phyloP scores from a whole-genome alignment of 1,140 invertebrate species.

The Aphaenogaster floridana region DNA sequence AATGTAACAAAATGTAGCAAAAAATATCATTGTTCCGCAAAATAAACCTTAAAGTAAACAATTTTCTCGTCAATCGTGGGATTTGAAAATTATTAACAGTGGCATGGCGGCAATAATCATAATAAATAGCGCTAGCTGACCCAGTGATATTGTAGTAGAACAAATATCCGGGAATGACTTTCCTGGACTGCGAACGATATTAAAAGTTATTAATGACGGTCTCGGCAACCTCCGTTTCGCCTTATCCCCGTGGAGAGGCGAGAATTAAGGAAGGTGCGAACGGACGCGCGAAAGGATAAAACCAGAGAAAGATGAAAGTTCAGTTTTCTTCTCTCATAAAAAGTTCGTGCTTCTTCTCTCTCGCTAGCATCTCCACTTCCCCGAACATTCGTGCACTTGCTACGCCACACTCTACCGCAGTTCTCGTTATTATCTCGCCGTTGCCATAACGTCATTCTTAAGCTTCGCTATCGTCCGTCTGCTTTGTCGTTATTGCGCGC shows the following conservation, averaged over 20 bases:
- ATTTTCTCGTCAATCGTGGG: constrained; percentile 33
- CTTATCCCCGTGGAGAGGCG: constrained; percentile 12
- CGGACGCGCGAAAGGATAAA: constrained; percentile 43
- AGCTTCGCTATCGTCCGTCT: constrained; percentile 61
- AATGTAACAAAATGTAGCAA: background rate
- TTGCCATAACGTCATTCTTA: constrained; percentile 55
- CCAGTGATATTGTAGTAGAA: constrained; percentile 34
- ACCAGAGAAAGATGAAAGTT: constrained; percentile 67
- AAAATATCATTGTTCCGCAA: constrained; percentile 5
- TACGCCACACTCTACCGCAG: constrained; percentile 50
- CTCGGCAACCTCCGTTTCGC: constrained; percentile 43
- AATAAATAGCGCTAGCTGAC: constrained; percentile 42
- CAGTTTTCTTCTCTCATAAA: constrained; percentile 30
- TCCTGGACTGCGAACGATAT: constrained; percentile 61
- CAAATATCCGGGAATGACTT: constrained; percentile 66
- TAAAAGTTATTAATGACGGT: constrained; percentile 69
- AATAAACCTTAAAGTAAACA: constrained; percentile 6
- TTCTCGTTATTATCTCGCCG: constrained; percentile 69
- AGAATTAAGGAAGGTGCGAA: constrained; percentile 59
- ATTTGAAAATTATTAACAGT: constrained; percentile 41
- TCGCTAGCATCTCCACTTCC: constrained; percentile 39
- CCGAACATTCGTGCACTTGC: constrained; percentile 46
- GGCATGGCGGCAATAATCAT: constrained; percentile 19
- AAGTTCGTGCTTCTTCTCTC: constrained; percentile 16
- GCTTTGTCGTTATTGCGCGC: constrained; percentile 53